These are phyloP conservation scores for Capreolus pygargus DNA, from an alignment of 2,113 vertebrate species.

Conservation along the genomic window DNA sequence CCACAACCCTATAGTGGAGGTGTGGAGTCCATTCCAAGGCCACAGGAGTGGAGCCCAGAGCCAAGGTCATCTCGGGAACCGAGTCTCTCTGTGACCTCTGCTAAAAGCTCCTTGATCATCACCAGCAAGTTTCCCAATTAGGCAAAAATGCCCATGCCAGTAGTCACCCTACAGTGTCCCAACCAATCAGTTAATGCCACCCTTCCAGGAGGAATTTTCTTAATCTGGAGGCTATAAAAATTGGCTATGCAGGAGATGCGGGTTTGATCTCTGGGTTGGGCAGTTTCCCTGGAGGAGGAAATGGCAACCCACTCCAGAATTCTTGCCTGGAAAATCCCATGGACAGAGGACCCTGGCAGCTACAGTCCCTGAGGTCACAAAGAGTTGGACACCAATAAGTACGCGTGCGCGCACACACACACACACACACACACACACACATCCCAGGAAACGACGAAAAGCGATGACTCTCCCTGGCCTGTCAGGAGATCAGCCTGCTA, in stretches of 20 bases:
- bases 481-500: background rate
- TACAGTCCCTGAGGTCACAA: background rate
- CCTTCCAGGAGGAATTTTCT: background rate
- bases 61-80: background rate
- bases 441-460: too few relatives aligned
- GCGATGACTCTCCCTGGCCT: background rate
- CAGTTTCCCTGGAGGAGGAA: background rate
- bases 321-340: background rate
- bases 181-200: background rate
- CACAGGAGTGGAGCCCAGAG: background rate
- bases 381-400: background rate
- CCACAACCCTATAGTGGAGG: background rate
- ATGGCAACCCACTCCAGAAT: background rate
- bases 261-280: background rate
- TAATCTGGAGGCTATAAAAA: background rate
- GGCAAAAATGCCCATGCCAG: background rate
- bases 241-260: background rate
- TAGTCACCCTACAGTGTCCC: background rate
- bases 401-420: rapidly evolving
- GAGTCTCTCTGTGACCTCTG: background rate
- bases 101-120: background rate
- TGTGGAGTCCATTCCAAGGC: background rate
- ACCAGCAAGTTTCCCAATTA: background rate
- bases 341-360: background rate
- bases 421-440: background rate